Evolutionary conservation across 1,140 invertebrate species (phyloP).

Genomic region (Lepidurus arcticus): DNA sequence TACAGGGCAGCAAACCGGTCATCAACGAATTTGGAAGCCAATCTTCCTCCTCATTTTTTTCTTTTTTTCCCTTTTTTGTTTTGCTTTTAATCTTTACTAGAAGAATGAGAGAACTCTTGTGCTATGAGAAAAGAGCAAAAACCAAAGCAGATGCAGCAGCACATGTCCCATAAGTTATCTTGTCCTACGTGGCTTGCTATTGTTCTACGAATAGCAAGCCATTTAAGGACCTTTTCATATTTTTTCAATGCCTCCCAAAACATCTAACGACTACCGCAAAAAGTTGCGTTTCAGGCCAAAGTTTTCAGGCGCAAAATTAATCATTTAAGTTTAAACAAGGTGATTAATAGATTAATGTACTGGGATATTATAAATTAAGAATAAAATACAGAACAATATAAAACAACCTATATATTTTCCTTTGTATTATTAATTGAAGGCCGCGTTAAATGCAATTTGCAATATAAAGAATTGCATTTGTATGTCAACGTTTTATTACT

Average conservation of each 20-base stretch:
- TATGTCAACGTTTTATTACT: too few species aligned
- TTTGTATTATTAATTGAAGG: too few species aligned
- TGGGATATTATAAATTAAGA: too few species aligned
- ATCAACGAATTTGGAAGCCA: conserved; percentile 7
- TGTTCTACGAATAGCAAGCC: neutral
- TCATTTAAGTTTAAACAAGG: too few species aligned
- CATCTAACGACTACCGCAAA: neutral
- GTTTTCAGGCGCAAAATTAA: neutral
- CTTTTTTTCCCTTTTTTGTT: neutral
- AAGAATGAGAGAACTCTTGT: neutral
- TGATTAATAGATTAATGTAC: too few species aligned
- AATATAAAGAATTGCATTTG: too few species aligned
- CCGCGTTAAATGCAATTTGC: too few species aligned
- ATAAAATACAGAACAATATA: too few species aligned
- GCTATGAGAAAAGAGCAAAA: neutral
- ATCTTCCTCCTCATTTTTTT: conserved; percentile 5
- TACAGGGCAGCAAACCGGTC: neutral
- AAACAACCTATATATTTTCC: too few species aligned
- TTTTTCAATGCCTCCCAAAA: neutral
- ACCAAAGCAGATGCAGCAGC: conserved; percentile 4
- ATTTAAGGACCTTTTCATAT: neutral
- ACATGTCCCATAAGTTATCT: conserved; percentile 19
- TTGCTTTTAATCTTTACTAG: neutral
- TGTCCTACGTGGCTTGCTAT: conserved; percentile 7
- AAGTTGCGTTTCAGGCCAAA: neutral